A percentile compares a stretch with the other conserved stretches of the same genome.
These are phyloP conservation scores for Stegodyphus mimosarum DNA, from an alignment of 1,140 invertebrate genomes.

Conservation along the genomic window DNA sequence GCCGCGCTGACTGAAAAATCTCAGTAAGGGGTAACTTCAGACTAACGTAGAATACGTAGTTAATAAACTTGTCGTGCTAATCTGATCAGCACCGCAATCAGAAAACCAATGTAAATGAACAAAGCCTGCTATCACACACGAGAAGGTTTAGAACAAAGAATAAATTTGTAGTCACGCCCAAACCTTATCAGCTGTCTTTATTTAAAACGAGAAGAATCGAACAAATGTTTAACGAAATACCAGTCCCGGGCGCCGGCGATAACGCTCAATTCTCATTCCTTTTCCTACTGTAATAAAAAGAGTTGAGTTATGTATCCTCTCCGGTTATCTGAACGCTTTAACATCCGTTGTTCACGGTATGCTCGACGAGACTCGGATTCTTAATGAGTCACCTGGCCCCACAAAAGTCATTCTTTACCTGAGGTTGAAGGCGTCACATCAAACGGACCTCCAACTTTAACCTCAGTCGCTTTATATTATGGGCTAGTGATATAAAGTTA, in stretches of 20 bases:
- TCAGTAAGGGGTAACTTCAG: no score
- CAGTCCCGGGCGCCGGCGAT: conserved; percentile 25
- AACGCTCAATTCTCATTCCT: conserved; percentile 5
- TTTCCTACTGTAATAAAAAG: conserved; percentile 30
- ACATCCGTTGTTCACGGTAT: conserved; percentile 50
- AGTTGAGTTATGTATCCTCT: conserved; percentile 56
- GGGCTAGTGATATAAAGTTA: no score
- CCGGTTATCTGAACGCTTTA: conserved; percentile 37
- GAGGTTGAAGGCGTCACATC: conserved; percentile 51
- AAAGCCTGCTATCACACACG: not conserved
- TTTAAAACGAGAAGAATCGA: not conserved
- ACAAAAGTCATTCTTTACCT: conserved; percentile 18
- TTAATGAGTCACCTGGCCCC: conserved; percentile 51
- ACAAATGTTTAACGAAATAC: conserved; percentile 48
- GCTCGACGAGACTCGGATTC: conserved; percentile 28
- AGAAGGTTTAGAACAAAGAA: not conserved
- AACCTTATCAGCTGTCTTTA: conserved; percentile 16
- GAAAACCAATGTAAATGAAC: not conserved
- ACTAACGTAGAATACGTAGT: no score
- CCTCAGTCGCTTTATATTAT: not conserved
- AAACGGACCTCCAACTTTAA: conserved; percentile 11
- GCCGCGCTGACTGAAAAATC: no score
- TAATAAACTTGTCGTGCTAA: no score
- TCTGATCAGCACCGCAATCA: no score
- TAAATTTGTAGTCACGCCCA: conserved; percentile 29